Evolutionary conservation across 2,797 vertebrate species (phyloP).

Genomic region (Mus caroli): DNA sequence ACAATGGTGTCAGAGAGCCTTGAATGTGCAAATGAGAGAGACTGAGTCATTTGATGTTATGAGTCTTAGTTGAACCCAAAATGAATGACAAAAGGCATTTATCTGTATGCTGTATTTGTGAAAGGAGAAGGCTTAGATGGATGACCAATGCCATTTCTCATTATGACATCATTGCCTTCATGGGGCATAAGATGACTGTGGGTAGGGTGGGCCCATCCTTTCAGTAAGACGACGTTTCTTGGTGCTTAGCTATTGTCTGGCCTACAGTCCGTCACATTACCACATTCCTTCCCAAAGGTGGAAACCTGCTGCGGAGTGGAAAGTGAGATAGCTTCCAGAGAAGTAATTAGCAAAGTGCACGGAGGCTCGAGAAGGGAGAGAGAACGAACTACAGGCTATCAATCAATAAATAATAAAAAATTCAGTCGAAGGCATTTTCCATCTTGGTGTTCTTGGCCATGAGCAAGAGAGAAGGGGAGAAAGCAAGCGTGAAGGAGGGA

Average conservation of each 20-base stretch:
- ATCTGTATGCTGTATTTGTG: not conserved
- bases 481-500: not conserved
- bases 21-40: not conserved
- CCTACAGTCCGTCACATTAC: constrained; percentile 32
- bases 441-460: constrained; percentile 71
- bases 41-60: not conserved
- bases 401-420: constrained; percentile 83
- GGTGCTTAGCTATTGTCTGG: not conserved
- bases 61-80: not conserved
- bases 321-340: constrained; percentile 74
- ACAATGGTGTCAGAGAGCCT: not conserved
- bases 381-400: constrained; percentile 32
- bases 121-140: not conserved
- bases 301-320: constrained; percentile 56
- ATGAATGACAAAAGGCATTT: not conserved
- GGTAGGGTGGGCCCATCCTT: not conserved
- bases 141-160: not conserved
- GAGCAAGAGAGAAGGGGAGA: constrained; percentile 27
- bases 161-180: constrained; percentile 34
- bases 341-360: constrained; percentile 82
- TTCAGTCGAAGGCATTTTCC: constrained; percentile 77
- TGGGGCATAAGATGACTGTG: not conserved
- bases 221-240: not conserved
- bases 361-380: constrained; percentile 25
- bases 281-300: constrained; percentile 72